Evolutionary conservation across 1,140 invertebrate genomes (phyloP), one percentile per base, ranked within the genome.

Genomic region (Zaprionus inermis): DNA sequence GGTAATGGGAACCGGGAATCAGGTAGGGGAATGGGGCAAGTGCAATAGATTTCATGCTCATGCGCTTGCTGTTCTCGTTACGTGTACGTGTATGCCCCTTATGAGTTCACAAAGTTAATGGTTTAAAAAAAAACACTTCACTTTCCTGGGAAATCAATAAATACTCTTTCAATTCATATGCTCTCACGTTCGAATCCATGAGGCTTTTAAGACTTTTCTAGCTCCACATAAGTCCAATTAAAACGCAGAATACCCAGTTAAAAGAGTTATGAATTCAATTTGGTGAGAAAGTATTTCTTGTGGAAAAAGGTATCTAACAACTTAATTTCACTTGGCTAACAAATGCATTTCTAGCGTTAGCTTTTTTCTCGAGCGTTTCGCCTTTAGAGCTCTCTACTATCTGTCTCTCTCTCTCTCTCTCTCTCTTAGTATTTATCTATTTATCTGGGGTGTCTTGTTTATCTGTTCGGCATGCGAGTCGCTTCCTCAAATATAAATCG

Each of bases 91-190:
- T 28, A 28, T 28, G 24, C 24, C 24, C 58, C 46, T 72, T 63
- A 64, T 41, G 55, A 54, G 66, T 60, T 36, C 30, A 32, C 56
- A 49, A 58, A 44, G 24, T 22, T 54, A 28, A 24, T 28, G 51
- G 18, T 54, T 28, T 16, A n/a, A 12, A 82, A 5, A 82, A 86
- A 65, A 71, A 83, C 83, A 86, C 88, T 86, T 86, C 83, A 86
- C 83, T 86, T 88, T 86, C 79, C 4, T 69, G 44, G 68, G 79
- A 83, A 86, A 82, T 88, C 83, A 88, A 88, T 88, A 83, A 77
- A 61, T 73, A 12, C 24, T 46, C 67, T 56, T 72, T 60, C 58
- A 55, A 74, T 59, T 63, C 66, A 54, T 54, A 58, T 52, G 44
- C 61, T 66, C 77, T 70, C 71, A 67, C 71, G 73, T 52, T 70